Percentiles rank a stretch among this genome's conserved stretches.
Conservation (phyloP, 2,888 invertebrate genomes). For the Orthosia cruda region DNA sequence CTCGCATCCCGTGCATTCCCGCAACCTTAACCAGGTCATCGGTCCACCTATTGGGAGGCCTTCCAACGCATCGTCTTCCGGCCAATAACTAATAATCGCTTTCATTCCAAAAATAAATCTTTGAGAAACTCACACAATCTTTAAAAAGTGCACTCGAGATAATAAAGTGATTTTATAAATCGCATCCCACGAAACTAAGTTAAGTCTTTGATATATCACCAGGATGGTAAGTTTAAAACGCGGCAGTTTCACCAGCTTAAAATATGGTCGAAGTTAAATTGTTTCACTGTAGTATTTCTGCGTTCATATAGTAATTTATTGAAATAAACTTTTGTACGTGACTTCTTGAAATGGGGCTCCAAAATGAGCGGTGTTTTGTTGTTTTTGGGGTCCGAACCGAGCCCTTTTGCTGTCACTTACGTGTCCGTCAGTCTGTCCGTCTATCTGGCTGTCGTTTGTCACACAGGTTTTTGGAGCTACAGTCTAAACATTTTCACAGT, state of each 20-base stretch:
- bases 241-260: constrained; percentile 58
- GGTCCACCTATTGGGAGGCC: too few species aligned
- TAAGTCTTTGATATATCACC: constrained; percentile 53
- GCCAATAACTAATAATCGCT: not conserved
- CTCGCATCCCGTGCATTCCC: too few species aligned
- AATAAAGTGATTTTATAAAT: constrained; percentile 26
- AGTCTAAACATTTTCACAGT: too few species aligned
- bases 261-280: constrained; percentile 72
- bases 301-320: constrained; percentile 60
- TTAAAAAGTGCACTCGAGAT: constrained; percentile 29
- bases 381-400: too few species aligned
- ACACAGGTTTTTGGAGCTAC: too few species aligned
- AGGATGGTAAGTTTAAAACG: constrained; percentile 58
- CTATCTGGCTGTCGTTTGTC: too few species aligned
- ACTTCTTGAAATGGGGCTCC: constrained; percentile 43
- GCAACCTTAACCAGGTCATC: too few species aligned
- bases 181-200: constrained; percentile 34
- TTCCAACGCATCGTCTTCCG: too few species aligned
- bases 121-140: not conserved
- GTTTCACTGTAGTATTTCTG: constrained; percentile 61
- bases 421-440: too few species aligned
- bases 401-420: too few species aligned
- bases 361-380: constrained; percentile 6
- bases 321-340: constrained; percentile 61
- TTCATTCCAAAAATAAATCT: not conserved